These are phyloP conservation scores for Fregetta grallaria DNA, from an alignment of 2,113 vertebrate genomes.

Conservation along the genomic window DNA sequence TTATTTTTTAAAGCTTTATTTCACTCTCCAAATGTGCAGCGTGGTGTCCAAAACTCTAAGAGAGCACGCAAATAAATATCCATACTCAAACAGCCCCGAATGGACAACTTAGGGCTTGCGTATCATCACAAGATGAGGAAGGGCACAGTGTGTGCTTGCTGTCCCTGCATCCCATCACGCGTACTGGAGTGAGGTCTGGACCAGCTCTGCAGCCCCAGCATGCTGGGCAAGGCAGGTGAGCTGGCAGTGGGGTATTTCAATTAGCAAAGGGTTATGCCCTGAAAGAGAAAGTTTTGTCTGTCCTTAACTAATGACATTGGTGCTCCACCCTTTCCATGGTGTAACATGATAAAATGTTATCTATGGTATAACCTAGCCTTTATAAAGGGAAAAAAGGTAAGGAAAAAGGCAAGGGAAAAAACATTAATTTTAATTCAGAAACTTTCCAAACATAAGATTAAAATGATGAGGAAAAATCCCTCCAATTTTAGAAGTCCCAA, in stretches of 20 bases:
- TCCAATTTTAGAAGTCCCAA: not conserved
- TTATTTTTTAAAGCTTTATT: not conserved
- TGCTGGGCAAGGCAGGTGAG: not conserved
- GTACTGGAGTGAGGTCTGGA: not conserved
- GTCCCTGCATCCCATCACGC: fast-evolving
- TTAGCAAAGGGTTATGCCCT: not conserved
- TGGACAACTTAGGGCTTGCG: not conserved
- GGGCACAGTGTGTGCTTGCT: not conserved
- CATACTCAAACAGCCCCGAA: not conserved
- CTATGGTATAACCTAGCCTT: not conserved
- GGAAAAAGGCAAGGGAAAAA: not conserved
- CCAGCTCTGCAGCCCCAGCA: not conserved
- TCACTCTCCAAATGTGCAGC: not conserved
- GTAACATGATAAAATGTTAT: not conserved
- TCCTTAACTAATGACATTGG: not conserved
- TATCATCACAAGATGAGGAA: not conserved
- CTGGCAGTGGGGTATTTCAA: not conserved
- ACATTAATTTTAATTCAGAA: not conserved
- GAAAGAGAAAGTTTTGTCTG: not conserved
- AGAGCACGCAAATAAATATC: not conserved
- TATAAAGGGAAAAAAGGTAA: not conserved
- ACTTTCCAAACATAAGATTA: not conserved
- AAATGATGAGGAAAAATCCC: not conserved
- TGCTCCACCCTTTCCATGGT: not conserved
- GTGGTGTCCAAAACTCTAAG: not conserved